Evolutionary conservation across 2,888 invertebrate genomes (phyloP), one percentile per base, ranked within the genome.

Genomic region (Dyspetes luteomarginatus): DNA sequence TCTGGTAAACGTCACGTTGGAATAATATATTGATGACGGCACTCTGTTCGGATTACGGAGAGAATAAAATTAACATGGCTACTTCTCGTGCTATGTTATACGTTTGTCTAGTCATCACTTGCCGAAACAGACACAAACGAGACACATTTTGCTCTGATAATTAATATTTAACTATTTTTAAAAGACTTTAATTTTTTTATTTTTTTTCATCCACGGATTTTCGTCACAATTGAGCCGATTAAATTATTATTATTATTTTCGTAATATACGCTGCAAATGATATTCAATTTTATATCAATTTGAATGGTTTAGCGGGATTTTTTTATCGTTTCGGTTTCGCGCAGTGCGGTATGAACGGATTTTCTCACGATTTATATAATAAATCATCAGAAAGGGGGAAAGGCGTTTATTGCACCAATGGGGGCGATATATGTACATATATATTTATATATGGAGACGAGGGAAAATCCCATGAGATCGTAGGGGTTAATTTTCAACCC

Each of bases 11-110:
- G 71, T 50, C 71, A 43, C 62, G 26, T 71, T 58, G 48, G 64
- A 69, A 81, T 79, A 77, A 84, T 81, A n/a, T n/a, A 84, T 84
- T 82, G 83, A 84, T 84, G 83, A 72, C 65, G 77, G 68, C 71
- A 79, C 77, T 81, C 68, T 69, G 52, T 24, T 7, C 58, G 56
- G 68, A 64, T 67, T 36, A 12, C 69, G 65, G 36, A 67, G n/a
- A n/a, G n/a, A n/a, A n/a, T n/a, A 74, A 68, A 79, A 69, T 79
- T 36, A 79, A 74, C 64, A 56, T 5, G 12, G 28, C 28, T 50
- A 64, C n/a, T n/a, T n/a, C n/a, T n/a, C n/a, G n/a, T n/a, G n/a
- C n/a, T n/a, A n/a, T n/a, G n/a, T n/a, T n/a, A n/a, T n/a, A n/a
- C n/a, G n/a, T n/a, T n/a, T n/a, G n/a, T n/a, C n/a, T n/a, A n/a